Conservation (phyloP, 2,797 vertebrate genomes). For the Anolis apletophallus region DNA sequence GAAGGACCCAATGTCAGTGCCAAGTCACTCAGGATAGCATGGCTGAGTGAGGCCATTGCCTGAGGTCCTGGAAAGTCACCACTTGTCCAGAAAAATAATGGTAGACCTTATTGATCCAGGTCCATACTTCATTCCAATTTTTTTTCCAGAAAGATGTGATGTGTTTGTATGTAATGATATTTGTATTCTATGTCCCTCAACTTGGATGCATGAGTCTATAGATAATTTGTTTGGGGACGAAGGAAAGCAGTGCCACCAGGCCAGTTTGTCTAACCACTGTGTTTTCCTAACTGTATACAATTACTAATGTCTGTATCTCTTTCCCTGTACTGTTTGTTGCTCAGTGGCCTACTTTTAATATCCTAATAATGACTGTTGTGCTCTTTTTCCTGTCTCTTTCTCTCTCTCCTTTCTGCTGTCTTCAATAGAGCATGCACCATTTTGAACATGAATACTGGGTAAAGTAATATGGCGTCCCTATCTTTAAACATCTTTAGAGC, state of each 20-base stretch:
- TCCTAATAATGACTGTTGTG: conserved; percentile 76
- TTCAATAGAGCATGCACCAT: conserved; percentile 98
- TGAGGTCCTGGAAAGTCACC: not conserved
- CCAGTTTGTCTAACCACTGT: conserved; percentile 38
- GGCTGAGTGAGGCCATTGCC: not conserved
- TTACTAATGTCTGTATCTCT: conserved; percentile 62
- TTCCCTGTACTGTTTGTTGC: conserved; percentile 36
- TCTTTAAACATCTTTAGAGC: conserved; percentile 86
- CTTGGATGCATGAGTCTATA: not conserved
- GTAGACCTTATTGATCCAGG: not conserved
- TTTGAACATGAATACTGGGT: conserved; percentile 94
- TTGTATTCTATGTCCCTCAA: not conserved
- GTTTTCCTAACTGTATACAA: conserved; percentile 59
- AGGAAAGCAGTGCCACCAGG: conserved; percentile 24
- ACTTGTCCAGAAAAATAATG: not conserved
- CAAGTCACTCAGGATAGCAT: not conserved
- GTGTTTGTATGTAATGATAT: not conserved
- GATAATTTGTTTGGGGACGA: conserved; percentile 38
- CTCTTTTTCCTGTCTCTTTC: conserved; percentile 77
- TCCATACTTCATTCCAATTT: not conserved
- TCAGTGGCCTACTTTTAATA: conserved; percentile 67
- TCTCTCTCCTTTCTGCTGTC: conserved; percentile 80
- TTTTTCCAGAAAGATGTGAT: not conserved
- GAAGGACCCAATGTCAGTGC: not conserved
- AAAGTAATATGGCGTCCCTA: conserved; percentile 90